Conservation (phyloP, 2,888 invertebrate genomes). For the Phyto melanocephala region DNA sequence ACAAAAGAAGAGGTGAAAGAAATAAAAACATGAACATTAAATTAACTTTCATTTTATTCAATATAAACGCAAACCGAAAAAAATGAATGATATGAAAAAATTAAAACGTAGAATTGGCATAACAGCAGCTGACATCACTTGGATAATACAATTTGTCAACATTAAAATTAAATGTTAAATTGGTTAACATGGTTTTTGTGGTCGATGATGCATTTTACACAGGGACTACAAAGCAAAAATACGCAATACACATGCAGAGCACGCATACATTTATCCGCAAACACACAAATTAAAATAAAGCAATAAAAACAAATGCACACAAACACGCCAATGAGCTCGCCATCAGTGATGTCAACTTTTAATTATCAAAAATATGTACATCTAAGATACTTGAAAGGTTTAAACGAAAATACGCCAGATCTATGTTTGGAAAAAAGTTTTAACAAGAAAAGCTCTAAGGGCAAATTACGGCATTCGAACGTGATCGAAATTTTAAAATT, state of each 20-base stretch:
- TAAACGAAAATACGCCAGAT: too few species aligned
- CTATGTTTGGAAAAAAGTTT: too few species aligned
- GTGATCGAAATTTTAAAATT: too few species aligned
- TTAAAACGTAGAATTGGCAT: conserved; percentile 42
- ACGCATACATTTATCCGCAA: not conserved
- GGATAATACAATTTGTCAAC: conserved; percentile 64
- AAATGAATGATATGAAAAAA: not conserved
- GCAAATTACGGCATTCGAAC: too few species aligned
- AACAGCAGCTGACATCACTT: conserved; percentile 59
- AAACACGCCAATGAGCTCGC: not conserved
- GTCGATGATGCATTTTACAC: conserved; percentile 52
- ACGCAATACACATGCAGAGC: not conserved
- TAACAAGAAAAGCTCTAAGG: too few species aligned
- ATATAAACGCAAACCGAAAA: not conserved
- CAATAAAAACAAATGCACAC: not conserved
- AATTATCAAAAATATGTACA: too few species aligned
- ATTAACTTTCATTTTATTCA: conserved; percentile 43
- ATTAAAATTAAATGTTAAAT: conserved; percentile 63
- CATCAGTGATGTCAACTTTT: too few species aligned
- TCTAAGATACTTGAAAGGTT: too few species aligned
- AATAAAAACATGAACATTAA: not conserved
- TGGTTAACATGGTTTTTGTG: conserved; percentile 63
- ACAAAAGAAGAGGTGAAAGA: not conserved
- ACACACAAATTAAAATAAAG: not conserved
- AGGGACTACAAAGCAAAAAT: conserved; percentile 24